Percentiles rank a stretch among this genome's conserved stretches.
Conservation (phyloP, 2,888 invertebrate genomes). For the Archaeoteleia sp. region DNA sequence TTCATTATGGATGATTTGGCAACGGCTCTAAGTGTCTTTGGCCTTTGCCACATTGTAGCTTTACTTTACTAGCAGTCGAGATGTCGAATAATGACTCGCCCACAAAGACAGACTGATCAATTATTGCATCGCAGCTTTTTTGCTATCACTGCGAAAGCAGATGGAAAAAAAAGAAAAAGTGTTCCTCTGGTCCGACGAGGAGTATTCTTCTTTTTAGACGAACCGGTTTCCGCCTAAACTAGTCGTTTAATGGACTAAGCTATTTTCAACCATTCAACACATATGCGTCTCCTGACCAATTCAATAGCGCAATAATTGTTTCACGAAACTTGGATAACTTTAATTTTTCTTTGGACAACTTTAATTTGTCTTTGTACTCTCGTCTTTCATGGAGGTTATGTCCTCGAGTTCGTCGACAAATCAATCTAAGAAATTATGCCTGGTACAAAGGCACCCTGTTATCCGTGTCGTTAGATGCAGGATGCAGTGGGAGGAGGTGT, state of each 20-base stretch:
- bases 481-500: slow-evolving; percentile 47
- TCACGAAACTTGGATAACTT: background rate
- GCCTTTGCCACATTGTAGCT: slow-evolving; percentile 51
- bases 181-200: slow-evolving; percentile 21
- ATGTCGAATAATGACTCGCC: slow-evolving; percentile 48
- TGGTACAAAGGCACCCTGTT: slow-evolving; percentile 52
- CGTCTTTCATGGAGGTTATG: slow-evolving; percentile 12
- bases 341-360: slow-evolving; percentile 6
- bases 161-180: slow-evolving; percentile 38
- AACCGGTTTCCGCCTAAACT: slow-evolving; percentile 53
- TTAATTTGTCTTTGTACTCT: slow-evolving; percentile 9
- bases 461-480: slow-evolving; percentile 47
- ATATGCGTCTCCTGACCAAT: slow-evolving; percentile 12
- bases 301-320: slow-evolving; percentile 7
- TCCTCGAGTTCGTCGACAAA: slow-evolving; percentile 33
- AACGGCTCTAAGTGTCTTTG: slow-evolving; percentile 50
- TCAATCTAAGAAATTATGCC: slow-evolving; percentile 46
- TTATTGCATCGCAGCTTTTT: slow-evolving; percentile 54
- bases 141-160: slow-evolving; percentile 40
- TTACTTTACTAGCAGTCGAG: slow-evolving; percentile 18
- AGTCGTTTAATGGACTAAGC: slow-evolving; percentile 44
- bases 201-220: slow-evolving; percentile 44
- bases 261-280: slow-evolving; percentile 40
- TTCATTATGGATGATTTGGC: slow-evolving; percentile 53
- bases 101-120: slow-evolving; percentile 53